These are phyloP conservation scores for Lordiphosa fenestrarum DNA, from an alignment of 2,888 invertebrate genomes.

Conservation along the genomic window DNA sequence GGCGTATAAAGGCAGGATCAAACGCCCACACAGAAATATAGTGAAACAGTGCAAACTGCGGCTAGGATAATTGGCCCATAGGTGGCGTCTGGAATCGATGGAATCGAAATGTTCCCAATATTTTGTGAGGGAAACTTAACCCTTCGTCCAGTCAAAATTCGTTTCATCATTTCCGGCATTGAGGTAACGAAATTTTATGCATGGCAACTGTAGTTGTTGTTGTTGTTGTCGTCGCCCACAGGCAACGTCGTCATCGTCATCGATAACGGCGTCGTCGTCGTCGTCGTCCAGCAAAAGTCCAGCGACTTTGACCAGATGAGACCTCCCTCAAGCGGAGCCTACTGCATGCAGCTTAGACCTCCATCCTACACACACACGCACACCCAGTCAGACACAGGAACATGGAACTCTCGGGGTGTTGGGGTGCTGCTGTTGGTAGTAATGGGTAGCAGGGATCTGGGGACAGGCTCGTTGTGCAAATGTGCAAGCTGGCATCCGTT, in stretches of 20 bases:
- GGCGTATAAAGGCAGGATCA: conserved; percentile 61
- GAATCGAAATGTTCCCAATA: too few species aligned
- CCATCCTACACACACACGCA: conserved; percentile 12
- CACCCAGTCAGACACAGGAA: not conserved
- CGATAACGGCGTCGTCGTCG: conserved; percentile 47
- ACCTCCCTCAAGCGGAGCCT: conserved; percentile 38
- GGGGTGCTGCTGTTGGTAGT: not conserved
- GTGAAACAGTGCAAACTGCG: conserved; percentile 33
- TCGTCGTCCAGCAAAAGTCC: conserved; percentile 37
- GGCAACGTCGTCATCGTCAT: conserved; percentile 50
- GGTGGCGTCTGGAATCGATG: conserved; percentile 5
- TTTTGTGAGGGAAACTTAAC: not conserved
- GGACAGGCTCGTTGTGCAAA: conserved; percentile 66
- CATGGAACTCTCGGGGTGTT: not conserved
- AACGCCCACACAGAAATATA: not conserved
- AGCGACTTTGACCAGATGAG: conserved; percentile 55
- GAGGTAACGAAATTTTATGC: conserved; percentile 74
- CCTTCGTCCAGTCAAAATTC: conserved; percentile 39
- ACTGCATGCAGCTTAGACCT: conserved; percentile 39
- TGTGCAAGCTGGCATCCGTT: conserved; percentile 75
- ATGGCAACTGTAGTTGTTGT: conserved; percentile 45
- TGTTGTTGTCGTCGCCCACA: conserved; percentile 25
- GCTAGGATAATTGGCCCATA: conserved; percentile 70
- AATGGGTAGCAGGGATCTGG: conserved; percentile 23
- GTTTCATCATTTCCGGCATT: conserved; percentile 69